Base-by-base conservation (phyloP, 2,113 vertebrate genomes). In the Axis porcinus region DNA sequence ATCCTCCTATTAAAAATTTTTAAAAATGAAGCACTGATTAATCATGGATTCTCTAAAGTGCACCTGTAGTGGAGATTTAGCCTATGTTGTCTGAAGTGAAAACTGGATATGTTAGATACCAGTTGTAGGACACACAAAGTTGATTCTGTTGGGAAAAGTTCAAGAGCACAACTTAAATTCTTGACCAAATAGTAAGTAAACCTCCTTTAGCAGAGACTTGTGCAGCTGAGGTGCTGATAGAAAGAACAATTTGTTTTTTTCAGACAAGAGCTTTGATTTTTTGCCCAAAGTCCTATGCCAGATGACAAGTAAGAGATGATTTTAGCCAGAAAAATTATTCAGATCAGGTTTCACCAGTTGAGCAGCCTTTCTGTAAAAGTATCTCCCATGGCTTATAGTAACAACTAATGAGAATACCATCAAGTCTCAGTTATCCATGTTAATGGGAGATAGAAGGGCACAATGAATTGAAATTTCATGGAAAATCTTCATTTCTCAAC, bases 391-490 rank as follows among this genome's bases (percentile, higher is more conserved):
- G 58, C 40, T 94, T 47, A 83, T 90, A 76, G 40, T 81, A 91
- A 91, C 86, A 50, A 86, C 91, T 89, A 91, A 89, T 70, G 50
- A 97, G 88, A 94, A 91, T 96, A 92, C 57, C 40, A 91, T 92
- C 85, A 97, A 82, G 40, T 89, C 23, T 62, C 81, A 95, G 87
- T 95, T 97, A 94, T 92, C 58, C 36, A 82, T 95, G 81, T 25
- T 97, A 95, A 87, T 97, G 91, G 67, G 4, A 74, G 54, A 64
- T 67, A 91, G 86, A 96, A 83, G 28, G 47, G 30, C 52, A 60
- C 17, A 97, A 64, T 81, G 47, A 97, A 90, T 92, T 92, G 64
- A 95, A 95, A 97, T 96, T 96, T 84, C 28, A 96, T 92, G 58
- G 89, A 91, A 86, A 86, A 95, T 76, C 21, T 90, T 54, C 64